Evolutionary conservation across 2,113 vertebrate genomes (phyloP).

Genomic region (Sorex araneus): DNA sequence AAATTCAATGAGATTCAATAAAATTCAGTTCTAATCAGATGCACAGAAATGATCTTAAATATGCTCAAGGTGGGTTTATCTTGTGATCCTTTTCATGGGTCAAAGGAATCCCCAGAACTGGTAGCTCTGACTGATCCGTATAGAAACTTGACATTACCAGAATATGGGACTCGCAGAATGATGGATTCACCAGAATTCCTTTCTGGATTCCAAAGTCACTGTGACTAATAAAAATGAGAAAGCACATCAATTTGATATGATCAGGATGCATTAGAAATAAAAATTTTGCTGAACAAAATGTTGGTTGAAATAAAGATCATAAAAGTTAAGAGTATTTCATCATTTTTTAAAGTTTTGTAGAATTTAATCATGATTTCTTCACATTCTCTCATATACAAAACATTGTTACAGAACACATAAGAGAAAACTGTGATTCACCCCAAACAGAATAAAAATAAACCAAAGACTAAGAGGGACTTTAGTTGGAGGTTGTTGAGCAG

Average conservation of each 20-base stretch:
- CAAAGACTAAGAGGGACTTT: not conserved
- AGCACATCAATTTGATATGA: not conserved
- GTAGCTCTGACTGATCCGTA: not conserved
- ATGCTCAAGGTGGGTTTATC: not conserved
- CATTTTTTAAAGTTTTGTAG: not conserved
- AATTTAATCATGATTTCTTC: not conserved
- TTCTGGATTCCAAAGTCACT: not conserved
- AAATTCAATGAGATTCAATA: not conserved
- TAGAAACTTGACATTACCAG: not conserved
- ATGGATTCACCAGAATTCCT: not conserved
- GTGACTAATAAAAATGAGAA: not conserved
- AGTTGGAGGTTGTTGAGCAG: no score
- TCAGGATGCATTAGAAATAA: not conserved
- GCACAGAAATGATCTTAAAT: not conserved
- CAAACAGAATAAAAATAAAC: not conserved
- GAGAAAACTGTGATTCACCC: slow-evolving; percentile 17
- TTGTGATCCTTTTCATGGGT: not conserved
- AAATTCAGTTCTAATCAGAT: not conserved
- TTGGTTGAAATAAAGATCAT: no score
- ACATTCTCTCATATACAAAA: not conserved
- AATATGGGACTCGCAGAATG: no score
- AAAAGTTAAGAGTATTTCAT: no score
- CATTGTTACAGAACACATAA: not conserved
- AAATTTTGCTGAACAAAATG: not conserved
- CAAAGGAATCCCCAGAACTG: not conserved